Conservation (phyloP, 2,888 invertebrate genomes). For the Ferrisia virgata region DNA sequence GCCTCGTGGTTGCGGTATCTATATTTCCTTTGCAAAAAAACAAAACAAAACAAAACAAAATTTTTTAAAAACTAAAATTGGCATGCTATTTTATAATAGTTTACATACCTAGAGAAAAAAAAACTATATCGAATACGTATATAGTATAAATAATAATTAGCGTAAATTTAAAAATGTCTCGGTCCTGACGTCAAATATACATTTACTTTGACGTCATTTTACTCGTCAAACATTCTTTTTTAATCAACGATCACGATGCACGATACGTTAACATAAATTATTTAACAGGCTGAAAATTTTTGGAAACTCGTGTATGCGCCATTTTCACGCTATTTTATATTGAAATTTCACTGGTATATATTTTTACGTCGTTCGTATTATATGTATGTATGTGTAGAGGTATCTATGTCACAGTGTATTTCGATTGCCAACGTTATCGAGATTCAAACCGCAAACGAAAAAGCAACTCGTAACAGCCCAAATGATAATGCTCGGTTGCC, state of each 20-base stretch:
- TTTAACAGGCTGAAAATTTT: conserved; percentile 18
- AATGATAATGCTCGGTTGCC: background rate
- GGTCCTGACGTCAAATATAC: conserved; percentile 17
- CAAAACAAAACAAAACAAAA: background rate
- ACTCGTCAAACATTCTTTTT: conserved; percentile 22
- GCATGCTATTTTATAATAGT: background rate
- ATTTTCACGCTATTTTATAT: background rate
- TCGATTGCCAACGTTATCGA: background rate
- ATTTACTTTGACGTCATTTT: conserved; percentile 21
- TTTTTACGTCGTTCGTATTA: background rate
- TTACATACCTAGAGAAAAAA: background rate
- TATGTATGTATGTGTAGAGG: too few relatives aligned
- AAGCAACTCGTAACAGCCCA: background rate
- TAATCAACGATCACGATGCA: conserved; percentile 30
- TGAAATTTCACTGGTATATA: background rate
- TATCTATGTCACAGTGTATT: background rate
- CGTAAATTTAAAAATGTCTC: conserved; percentile 16
- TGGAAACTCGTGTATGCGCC: background rate
- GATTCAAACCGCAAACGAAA: background rate
- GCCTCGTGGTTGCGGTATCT: too few relatives aligned
- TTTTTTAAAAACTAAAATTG: conserved; percentile 6
- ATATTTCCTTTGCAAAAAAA: too few relatives aligned
- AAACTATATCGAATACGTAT: background rate
- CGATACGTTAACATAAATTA: conserved; percentile 21
- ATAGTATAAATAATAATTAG: conserved; percentile 22